A percentile compares a stretch with the other conserved stretches of the same genome.
These are phyloP conservation scores for Temnothorax curvispinosus DNA, from an alignment of 1,140 invertebrate genomes.

Conservation along the genomic window DNA sequence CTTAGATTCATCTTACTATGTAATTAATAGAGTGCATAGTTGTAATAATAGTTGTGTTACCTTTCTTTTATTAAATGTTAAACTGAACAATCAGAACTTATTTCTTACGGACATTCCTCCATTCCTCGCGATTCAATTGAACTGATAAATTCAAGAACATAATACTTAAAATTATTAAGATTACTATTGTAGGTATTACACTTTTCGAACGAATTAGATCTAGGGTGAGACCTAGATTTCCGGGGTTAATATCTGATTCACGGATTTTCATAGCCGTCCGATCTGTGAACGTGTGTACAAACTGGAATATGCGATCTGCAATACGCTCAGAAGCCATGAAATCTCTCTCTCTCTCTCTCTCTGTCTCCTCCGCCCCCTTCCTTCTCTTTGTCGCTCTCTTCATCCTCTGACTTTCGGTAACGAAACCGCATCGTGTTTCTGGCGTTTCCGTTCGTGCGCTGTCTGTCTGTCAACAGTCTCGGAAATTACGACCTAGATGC, in stretches of 20 bases:
- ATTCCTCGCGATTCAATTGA: no score
- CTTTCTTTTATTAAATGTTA: no score
- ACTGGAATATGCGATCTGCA: constrained; percentile 14
- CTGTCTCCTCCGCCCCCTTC: neutral
- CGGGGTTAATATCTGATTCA: constrained; percentile 12
- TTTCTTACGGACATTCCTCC: no score
- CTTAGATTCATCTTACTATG: no score
- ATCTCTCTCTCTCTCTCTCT: neutral
- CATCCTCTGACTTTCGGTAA: constrained; percentile 43
- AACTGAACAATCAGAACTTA: no score
- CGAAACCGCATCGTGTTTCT: constrained; percentile 59
- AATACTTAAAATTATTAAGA: neutral
- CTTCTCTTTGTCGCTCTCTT: neutral
- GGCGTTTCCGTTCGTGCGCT: constrained; percentile 43
- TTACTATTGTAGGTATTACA: no score
- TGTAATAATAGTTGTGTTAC: no score
- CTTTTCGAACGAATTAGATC: neutral
- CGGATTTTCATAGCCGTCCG: constrained; percentile 13
- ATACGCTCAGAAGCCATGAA: constrained; percentile 26
- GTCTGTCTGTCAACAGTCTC: constrained; percentile 55
- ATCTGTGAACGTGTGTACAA: constrained; percentile 17
- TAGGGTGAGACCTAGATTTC: neutral
- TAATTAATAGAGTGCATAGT: no score
- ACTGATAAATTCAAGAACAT: no score
- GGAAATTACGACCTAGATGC: constrained; percentile 55